phyloP scores from a whole-genome alignment of 1,140 invertebrate genomes.

The Bombyx mandarina region DNA sequence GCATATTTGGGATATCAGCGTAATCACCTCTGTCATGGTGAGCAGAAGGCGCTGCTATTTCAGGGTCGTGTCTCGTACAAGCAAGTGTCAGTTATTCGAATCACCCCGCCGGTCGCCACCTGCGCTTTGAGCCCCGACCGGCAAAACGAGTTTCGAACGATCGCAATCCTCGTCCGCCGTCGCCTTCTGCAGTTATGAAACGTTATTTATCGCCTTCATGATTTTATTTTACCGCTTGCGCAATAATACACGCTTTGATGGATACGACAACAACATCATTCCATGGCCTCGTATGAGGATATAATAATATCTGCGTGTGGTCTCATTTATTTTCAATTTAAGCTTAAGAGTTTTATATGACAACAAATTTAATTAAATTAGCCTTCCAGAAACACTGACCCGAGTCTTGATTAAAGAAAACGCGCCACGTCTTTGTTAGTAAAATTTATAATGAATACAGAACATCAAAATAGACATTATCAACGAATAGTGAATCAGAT shows the following conservation, averaged over 20 bases:
- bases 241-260: constrained; percentile 28
- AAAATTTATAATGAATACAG: too few species aligned
- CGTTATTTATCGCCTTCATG: constrained; percentile 35
- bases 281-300: too few species aligned
- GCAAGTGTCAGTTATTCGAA: constrained; percentile 23
- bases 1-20: constrained; percentile 10
- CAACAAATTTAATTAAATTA: too few species aligned
- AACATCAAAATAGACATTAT: too few species aligned
- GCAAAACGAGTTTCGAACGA: constrained; percentile 32
- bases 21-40: constrained; percentile 12
- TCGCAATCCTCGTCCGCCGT: constrained; percentile 14
- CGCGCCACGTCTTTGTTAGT: too few species aligned
- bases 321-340: not conserved
- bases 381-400: too few species aligned
- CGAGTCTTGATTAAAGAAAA: too few species aligned
- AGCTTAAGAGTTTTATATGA: too few species aligned
- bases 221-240: constrained; percentile 48
- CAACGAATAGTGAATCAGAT: not conserved
- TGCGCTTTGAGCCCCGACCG: constrained; percentile 22
- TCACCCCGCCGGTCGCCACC: constrained; percentile 6
- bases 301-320: too few species aligned
- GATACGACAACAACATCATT: too few species aligned
- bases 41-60: constrained; percentile 5
- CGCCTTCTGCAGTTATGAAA: constrained; percentile 43
- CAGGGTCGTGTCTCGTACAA: constrained; percentile 22